Percentiles rank a stretch among this genome's conserved stretches.
Conservation (phyloP, 2,797 vertebrate species). For the Nothura maculosa region DNA sequence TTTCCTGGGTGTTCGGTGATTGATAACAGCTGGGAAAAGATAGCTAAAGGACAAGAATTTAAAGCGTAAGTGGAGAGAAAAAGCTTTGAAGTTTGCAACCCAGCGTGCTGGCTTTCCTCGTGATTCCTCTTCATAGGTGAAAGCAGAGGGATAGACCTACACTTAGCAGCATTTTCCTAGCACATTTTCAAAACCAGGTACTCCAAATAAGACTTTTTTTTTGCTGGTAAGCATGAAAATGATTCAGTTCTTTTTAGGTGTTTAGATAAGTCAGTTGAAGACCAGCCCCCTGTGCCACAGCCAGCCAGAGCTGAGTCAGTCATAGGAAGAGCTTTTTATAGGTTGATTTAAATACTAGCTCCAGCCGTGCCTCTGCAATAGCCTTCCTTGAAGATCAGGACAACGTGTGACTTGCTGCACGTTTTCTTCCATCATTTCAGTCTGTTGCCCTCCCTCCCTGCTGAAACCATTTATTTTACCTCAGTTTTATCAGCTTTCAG, state of each 20-base stretch:
- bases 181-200: not conserved
- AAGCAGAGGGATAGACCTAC: not conserved
- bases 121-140: not conserved
- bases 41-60: not conserved
- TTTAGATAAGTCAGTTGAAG: not conserved
- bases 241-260: conserved; percentile 25
- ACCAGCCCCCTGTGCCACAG: not conserved
- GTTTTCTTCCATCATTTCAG: not conserved
- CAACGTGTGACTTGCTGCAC: not conserved
- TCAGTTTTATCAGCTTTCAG: not conserved
- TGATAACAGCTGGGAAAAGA: not conserved
- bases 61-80: not conserved
- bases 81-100: not conserved
- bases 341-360: conserved; percentile 27
- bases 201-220: not conserved
- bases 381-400: not conserved
- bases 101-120: not conserved
- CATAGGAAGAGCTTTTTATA: conserved; percentile 6
- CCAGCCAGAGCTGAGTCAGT: not conserved
- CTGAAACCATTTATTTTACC: not conserved
- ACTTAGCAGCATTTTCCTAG: not conserved
- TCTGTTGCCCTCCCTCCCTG: not conserved
- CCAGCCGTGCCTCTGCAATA: rapidly evolving
- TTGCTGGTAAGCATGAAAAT: conserved; percentile 41
- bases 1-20: conserved; percentile 11